Base-by-base conservation (phyloP, 2,888 invertebrate species). In the Agrotis segetum region DNA sequence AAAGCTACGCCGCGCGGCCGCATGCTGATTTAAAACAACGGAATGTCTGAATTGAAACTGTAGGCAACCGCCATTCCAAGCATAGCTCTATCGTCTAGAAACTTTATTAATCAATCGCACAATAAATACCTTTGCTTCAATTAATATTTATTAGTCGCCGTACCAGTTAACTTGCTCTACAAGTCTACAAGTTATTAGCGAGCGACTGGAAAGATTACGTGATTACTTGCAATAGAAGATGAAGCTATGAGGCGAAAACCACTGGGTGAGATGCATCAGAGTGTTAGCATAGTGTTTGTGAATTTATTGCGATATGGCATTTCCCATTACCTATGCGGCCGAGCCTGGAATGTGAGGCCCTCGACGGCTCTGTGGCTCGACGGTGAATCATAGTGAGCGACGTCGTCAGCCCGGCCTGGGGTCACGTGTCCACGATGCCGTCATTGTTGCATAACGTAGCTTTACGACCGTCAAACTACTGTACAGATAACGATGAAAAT, bases 291-390 rank as follows among this genome's bases (percentile, higher is more conserved):
- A 88, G 88, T 85, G 84, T 88, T 90, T 82, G 87, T 86, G 85
- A 90, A 93, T 92, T 92, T 92, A 92, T 92, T 89, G 89, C 88
- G 87, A 89, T 89, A 89, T 90, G 93, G 93, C 89, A 94, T 94
- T 94, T 93, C 91, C 92, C 92, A 95, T 95, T 95, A 92, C 88
- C 93, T 93, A 92, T 92, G 92, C 92, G 90, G 89, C 88, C 82
- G 88, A 78, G 88, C 87, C 77, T 85, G 93, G 95, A 93, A 94
- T 95, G 92, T 90, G 89, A 89, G 87, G 87, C 88, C 86, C 79
- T 68, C 86, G 86, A 76, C 88, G n/a, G 66, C 59, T 78, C 88
- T 86, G 67, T 61, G 65, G 71, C 49, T 63, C 71, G 72, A 46
- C 80, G 89, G 91, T 95, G 95, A 95, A 92, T 96, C 95, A 95